Evolutionary conservation across 1,140 invertebrate species (phyloP).

Genomic region (Lerema accius): DNA sequence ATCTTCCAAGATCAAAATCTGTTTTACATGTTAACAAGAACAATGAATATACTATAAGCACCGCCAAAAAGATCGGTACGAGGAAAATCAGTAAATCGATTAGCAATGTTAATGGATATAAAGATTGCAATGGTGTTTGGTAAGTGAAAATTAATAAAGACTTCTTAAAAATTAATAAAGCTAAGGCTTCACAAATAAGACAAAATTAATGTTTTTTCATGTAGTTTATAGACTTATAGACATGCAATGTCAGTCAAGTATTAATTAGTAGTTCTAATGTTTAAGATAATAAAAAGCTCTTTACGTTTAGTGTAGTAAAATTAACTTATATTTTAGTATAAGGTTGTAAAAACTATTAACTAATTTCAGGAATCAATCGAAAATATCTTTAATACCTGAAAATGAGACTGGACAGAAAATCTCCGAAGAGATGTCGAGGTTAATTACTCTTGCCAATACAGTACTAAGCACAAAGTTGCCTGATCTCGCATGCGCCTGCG

Average conservation of each 20-base stretch:
- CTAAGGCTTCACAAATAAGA: no score
- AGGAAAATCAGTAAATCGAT: conserved; percentile 77
- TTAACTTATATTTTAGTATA: no score
- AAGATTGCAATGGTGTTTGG: conserved; percentile 63
- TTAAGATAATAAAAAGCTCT: no score
- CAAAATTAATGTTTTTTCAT: no score
- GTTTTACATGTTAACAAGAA: conserved; percentile 72
- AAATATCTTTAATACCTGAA: conserved; percentile 61
- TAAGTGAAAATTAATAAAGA: conserved; percentile 43
- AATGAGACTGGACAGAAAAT: conserved; percentile 64
- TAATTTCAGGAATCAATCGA: conserved; percentile 61
- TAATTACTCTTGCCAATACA: conserved; percentile 78
- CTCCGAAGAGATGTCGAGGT: conserved; percentile 68
- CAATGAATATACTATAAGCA: conserved; percentile 55
- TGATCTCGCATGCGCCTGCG: conserved; percentile 62
- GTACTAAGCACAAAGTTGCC: conserved; percentile 74
- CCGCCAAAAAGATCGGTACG: conserved; percentile 64
- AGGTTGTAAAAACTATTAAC: no score
- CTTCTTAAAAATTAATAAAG: no score
- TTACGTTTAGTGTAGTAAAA: no score
- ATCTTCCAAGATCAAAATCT: conserved; percentile 77
- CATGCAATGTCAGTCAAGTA: no score
- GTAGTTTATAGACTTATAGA: no score
- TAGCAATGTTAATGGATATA: conserved; percentile 72
- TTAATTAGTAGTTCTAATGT: no score